phyloP scores from a whole-genome alignment of 1,140 invertebrate species.

The Trinorchestia longiramus region DNA sequence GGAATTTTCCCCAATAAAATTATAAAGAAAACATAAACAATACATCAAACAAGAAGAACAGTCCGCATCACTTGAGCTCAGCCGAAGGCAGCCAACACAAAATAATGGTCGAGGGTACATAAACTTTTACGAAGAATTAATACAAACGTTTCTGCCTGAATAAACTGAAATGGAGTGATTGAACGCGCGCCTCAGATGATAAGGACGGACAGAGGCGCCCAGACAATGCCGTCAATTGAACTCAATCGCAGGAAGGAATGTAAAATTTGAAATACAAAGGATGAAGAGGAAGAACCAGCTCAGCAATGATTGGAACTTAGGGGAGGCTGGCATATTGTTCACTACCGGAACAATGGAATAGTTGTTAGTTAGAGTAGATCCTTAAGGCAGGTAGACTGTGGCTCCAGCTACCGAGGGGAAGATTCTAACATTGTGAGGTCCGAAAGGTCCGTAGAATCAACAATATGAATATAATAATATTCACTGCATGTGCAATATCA shows the following conservation, averaged over 20 bases:
- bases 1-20: too few species aligned
- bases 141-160: neutral
- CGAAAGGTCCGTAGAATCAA: too few species aligned
- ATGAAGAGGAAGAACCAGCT: neutral
- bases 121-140: neutral
- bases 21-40: neutral
- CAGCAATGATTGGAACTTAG: neutral
- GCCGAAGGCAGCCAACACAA: neutral
- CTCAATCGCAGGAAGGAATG: neutral
- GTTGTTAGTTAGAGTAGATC: neutral
- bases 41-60: neutral
- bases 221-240: neutral
- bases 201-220: neutral
- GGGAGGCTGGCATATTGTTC: neutral
- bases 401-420: neutral
- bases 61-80: neutral
- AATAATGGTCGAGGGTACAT: neutral
- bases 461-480: too few species aligned
- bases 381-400: neutral
- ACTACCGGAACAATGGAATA: neutral
- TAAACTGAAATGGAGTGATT: neutral
- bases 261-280: constrained; percentile 19
- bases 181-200: neutral
- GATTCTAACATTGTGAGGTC: neutral
- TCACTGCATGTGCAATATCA: neutral